Percentiles rank a stretch among this genome's conserved stretches.
Evolutionary conservation across 30 jellyfish, hydroid and myxozoan species (phyloP).

Genomic region (Catostylus mosaicus): DNA sequence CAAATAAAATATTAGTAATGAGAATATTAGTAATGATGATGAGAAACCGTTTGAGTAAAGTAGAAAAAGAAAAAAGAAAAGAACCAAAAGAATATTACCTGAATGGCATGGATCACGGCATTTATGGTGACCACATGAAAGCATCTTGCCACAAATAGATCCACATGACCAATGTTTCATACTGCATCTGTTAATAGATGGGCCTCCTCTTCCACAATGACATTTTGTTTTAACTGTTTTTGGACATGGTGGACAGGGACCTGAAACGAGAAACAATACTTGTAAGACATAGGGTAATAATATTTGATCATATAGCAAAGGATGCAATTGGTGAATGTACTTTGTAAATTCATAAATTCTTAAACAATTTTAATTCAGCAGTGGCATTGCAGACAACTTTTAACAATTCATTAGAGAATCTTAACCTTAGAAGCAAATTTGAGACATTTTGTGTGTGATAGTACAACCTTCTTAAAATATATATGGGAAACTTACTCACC

Average conservation of each 20-base stretch:
- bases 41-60: neutral
- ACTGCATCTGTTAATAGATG: conserved; percentile 77
- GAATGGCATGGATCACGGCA: conserved; percentile 84
- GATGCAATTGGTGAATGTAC: neutral
- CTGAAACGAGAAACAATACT: conserved; percentile 22
- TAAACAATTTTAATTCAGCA: no score
- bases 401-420: no score
- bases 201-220: conserved; percentile 85
- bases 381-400: no score
- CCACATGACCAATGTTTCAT: conserved; percentile 92
- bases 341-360: neutral
- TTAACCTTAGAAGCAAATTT: no score
- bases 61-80: neutral
- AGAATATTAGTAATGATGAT: neutral
- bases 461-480: no score
- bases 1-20: no score
- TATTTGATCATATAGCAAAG: no score
- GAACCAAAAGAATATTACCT: conserved; percentile 32
- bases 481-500: conserved; percentile 67
- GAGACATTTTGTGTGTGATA: no score
- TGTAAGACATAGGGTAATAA: neutral
- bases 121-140: conserved; percentile 83
- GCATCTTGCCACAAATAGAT: conserved; percentile 55
- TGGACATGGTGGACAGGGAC: conserved; percentile 99
- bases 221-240: conserved; percentile 72